Base-by-base conservation (phyloP, 2,797 vertebrate species). In the Lithobates sylvaticus region DNA sequence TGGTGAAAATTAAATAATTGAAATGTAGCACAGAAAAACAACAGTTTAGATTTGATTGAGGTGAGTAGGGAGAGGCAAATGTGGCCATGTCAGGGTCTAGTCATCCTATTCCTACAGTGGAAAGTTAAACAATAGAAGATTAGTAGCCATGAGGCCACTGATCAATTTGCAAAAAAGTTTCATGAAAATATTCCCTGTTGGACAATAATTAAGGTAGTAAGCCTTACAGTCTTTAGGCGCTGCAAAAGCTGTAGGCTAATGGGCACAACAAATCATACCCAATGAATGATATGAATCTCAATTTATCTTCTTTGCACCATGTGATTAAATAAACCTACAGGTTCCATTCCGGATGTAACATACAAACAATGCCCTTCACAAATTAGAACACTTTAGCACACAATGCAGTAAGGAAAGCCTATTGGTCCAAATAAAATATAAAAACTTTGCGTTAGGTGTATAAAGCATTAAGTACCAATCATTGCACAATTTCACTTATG, bases 401-500 rank as follows among this genome's bases (percentile, higher is more conserved):
- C 44, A 10, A 23, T 78, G 76, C 32, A 32, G 10, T 50, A 80
- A 50, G 47, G 64, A 80, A n/a, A 54, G 47, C 6, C 21, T 34
- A 76, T 78, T 87, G 85, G 74, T 87, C 85, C 74, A 64, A 78
- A 72, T n/a, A 29, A 34, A 83, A 71, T 70, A 44, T 44, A 61
- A 81, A 69, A 85, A 36, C 7, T 68, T 32, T 42, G 29, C 69
- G 34, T 71, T n/a, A 8, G 68, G 12, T 26, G 70, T 64, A 44
- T 81, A 86, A 86, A 86, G 78, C 34, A 82, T 64, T 54, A n/a
- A 81, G 79, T 76, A 76, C 71, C 84, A 86, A 76, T 42, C 61
- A 87, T 83, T 83, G 75, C 75, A 87, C 69, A 39, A 87, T 34
- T 78, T 32, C 5, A 76, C 65, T 76, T 23, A 39, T 69, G 2